Evolutionary conservation across 2,113 vertebrate species (phyloP).

Genomic region (Lagopus leucura): DNA sequence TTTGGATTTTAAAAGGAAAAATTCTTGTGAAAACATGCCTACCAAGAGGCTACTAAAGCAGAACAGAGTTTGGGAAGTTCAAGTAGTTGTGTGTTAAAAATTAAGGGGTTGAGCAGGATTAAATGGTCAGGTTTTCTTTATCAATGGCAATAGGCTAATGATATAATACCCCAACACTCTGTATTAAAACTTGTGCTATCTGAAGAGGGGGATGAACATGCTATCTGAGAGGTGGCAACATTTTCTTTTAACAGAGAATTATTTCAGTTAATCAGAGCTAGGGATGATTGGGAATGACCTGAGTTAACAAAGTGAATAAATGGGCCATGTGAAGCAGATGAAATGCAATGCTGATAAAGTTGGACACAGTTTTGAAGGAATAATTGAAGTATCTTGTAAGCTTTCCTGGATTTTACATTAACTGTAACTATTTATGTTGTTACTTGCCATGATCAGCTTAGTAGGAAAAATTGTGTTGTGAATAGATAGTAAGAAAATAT

Average conservation of each 20-base stretch:
- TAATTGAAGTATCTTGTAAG: background rate
- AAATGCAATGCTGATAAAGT: background rate
- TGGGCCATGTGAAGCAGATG: background rate
- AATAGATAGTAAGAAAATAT: background rate
- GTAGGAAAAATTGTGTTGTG: background rate
- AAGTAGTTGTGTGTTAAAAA: slow-evolving; percentile 5
- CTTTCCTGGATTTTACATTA: slow-evolving; percentile 32
- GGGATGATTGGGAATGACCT: slow-evolving; percentile 21
- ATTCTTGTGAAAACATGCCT: slow-evolving; percentile 4
- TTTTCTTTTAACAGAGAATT: background rate
- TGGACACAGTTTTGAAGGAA: background rate
- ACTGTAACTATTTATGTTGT: background rate
- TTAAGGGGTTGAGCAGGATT: slow-evolving; percentile 14
- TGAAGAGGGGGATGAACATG: background rate
- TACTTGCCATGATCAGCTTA: background rate
- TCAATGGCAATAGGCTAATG: slow-evolving; percentile 16
- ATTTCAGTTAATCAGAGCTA: slow-evolving; percentile 5
- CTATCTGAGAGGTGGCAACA: background rate
- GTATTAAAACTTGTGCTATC: background rate
- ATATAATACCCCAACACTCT: background rate
- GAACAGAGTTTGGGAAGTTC: background rate
- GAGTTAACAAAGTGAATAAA: slow-evolving; percentile 34
- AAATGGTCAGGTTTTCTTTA: background rate
- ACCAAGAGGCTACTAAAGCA: background rate
- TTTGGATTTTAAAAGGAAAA: slow-evolving; percentile 2